Evolutionary conservation across 2,797 vertebrate genomes (phyloP).

Genomic region (Sebastes cheni): DNA sequence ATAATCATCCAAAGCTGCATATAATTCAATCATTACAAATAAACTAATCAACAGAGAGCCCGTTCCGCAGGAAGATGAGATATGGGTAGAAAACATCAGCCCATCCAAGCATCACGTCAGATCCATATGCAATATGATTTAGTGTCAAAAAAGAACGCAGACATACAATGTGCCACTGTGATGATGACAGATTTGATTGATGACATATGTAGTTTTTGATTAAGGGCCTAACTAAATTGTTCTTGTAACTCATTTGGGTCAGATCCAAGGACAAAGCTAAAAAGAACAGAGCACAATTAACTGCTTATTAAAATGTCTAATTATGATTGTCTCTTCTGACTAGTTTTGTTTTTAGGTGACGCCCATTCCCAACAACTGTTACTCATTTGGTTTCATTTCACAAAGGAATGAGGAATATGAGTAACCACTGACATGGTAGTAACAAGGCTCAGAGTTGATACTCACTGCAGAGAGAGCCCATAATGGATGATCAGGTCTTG

Average conservation of each 20-base stretch:
- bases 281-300: fast-evolving
- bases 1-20: neutral
- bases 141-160: fast-evolving
- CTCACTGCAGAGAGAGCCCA: neutral
- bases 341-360: neutral
- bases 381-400: no score
- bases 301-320: fast-evolving
- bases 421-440: neutral
- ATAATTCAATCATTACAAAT: neutral
- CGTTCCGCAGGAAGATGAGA: no score
- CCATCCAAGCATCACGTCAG: neutral
- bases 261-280: neutral
- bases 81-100: neutral
- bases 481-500: neutral
- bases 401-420: neutral
- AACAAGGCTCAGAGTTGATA: neutral
- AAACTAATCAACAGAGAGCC: no score
- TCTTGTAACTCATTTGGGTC: no score
- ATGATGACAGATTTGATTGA: no score
- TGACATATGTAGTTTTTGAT: no score
- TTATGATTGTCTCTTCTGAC: fast-evolving
- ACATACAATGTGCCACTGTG: no score
- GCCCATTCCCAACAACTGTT: neutral
- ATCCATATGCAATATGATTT: no score
- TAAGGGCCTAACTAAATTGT: no score